Base-by-base conservation (phyloP, 2,797 vertebrate species). In the Rhinophrynus dorsalis region DNA sequence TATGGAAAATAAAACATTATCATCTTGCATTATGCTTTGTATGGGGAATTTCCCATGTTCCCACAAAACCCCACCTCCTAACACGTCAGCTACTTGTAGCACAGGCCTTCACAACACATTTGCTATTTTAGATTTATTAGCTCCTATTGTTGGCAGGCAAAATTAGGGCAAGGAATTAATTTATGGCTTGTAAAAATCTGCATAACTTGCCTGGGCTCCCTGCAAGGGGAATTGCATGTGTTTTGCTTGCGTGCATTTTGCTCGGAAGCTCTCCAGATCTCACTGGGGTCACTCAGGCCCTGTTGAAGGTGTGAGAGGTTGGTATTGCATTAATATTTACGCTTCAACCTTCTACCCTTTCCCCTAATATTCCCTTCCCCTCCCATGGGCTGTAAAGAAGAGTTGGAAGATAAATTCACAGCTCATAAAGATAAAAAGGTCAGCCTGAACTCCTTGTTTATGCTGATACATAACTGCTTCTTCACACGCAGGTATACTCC, bases 391-490 rank as follows among this genome's bases (percentile, higher is more conserved):
- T 54, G 45, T 89, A 87, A 90, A 83, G 81, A 73, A 67, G 69
- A 59, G 61, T 30, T 45, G 57, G 75, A 78, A 86, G 81, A 87
- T 87, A 89, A 86, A 88, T 88, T 90, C 86, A 85, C 86, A 90
- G 89, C 87, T 90, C 82, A 88, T 91, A 90, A 89, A 90, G 89
- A 90, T 90, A 88, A 90, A 79, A 23, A 58, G 61, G 54, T 66
- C 59, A 66, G 12, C 35, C 6, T 51, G 26, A 42, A 72, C 54
- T 72, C 45, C 27, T 59, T 72, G 11, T 26, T 38, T 58, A 38
- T 18, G 51, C 21, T 50, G 60, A 23, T 15, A 42, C 20, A 64
- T 23, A 38, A 42, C 30, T 44, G 59, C 35, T 56, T 63, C 40
- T 71, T 71, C 32, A 50, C 11, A 32, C 61, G 24, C 44, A 72